A percentile compares a stretch with the other conserved stretches of the same genome.
Evolutionary conservation across 2,797 vertebrate species (phyloP).

Genomic region (Denticeps clupeoides): DNA sequence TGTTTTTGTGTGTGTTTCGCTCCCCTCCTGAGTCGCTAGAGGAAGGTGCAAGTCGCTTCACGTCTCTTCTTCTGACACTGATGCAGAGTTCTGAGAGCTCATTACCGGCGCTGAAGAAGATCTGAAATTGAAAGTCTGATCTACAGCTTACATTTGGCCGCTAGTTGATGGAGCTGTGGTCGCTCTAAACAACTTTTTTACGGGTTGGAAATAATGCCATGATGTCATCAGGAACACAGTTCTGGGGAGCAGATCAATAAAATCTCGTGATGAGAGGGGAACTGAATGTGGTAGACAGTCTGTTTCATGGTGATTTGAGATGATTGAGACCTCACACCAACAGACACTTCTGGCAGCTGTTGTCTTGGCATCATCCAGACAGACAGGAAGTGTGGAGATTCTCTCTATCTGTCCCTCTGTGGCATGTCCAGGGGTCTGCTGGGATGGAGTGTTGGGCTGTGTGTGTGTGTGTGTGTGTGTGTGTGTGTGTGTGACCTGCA

Average conservation of each 20-base stretch:
- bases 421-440: not conserved
- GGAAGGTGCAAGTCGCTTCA: too few relatives aligned
- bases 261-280: slow-evolving; percentile 17
- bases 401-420: too few relatives aligned
- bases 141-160: slow-evolving; percentile 25
- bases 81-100: not conserved
- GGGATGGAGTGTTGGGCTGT: not conserved
- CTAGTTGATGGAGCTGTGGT: slow-evolving; percentile 15
- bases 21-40: too few relatives aligned
- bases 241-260: slow-evolving; percentile 27
- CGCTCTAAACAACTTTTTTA: slow-evolving; percentile 27
- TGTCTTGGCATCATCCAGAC: not conserved
- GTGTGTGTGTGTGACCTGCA: not conserved
- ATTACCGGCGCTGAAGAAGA: slow-evolving; percentile 3
- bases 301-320: slow-evolving; percentile 16
- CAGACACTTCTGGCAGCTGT: slow-evolving; percentile 15
- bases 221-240: slow-evolving; percentile 14
- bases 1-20: too few relatives aligned
- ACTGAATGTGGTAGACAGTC: slow-evolving; percentile 8
- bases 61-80: too few relatives aligned
- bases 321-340: slow-evolving; percentile 17
- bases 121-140: slow-evolving; percentile 19
- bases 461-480: not conserved
- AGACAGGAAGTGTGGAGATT: too few relatives aligned
- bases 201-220: slow-evolving; percentile 23